These are phyloP conservation scores for Nebria brevicollis DNA, from an alignment of 2,888 invertebrate species.

Conservation along the genomic window DNA sequence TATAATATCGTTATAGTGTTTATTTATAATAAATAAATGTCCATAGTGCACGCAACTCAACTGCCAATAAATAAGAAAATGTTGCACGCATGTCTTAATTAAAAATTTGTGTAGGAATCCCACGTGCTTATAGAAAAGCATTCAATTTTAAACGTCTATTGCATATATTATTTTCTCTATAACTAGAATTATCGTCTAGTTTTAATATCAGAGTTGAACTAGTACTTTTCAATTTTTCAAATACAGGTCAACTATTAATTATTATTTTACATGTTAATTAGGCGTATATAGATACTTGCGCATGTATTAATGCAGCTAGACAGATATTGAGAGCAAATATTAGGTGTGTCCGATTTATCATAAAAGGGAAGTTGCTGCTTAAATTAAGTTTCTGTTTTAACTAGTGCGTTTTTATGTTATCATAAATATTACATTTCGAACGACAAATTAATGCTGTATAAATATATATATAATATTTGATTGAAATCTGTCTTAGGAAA, in stretches of 20 bases:
- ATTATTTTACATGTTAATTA: neutral
- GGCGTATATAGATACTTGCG: neutral
- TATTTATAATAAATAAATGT: no score
- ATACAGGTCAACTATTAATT: slow-evolving; percentile 1
- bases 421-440: no score
- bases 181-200: neutral
- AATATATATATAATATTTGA: no score
- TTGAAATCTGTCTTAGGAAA: neutral
- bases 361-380: neutral
- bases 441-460: no score
- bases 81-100: neutral
- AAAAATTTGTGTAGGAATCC: neutral
- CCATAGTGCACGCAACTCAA: neutral
- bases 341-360: neutral
- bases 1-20: neutral
- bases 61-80: neutral
- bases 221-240: neutral
- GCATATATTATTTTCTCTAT: neutral
- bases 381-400: neutral
- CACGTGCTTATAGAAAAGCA: neutral
- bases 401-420: neutral
- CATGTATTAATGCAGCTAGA: neutral
- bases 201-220: slow-evolving; percentile 1
- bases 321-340: slow-evolving; percentile 1
- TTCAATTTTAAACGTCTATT: neutral